These are phyloP conservation scores for Catostomus latipinnis DNA, from an alignment of 2,797 vertebrate species.

Conservation along the genomic window DNA sequence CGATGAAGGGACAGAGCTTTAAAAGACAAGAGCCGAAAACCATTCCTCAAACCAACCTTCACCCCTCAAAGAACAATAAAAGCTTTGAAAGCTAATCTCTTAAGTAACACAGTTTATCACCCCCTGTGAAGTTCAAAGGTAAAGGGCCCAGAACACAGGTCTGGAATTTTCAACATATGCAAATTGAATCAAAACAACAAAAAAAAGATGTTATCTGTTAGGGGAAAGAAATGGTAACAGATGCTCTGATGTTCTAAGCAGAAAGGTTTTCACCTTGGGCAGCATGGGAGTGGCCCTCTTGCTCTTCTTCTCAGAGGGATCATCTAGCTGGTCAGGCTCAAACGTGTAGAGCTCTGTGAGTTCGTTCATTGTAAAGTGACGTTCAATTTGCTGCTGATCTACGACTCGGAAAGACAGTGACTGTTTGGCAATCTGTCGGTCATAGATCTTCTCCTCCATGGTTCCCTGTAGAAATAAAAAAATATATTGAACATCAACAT, in stretches of 20 bases:
- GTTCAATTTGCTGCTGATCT: conserved; percentile 97
- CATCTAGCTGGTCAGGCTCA: conserved; percentile 92
- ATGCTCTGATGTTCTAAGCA: background rate
- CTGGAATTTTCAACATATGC: conserved; percentile 60
- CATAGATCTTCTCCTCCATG: conserved; percentile 99
- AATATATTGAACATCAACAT: background rate
- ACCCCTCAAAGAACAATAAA: conserved; percentile 40
- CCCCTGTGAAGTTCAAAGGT: conserved; percentile 68
- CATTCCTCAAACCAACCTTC: conserved; percentile 20
- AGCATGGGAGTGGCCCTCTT: conserved; percentile 94
- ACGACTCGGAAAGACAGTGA: conserved; percentile 95
- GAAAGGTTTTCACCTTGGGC: conserved; percentile 84
- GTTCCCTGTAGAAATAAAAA: conserved; percentile 82
- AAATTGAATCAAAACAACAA: background rate
- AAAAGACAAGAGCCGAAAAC: background rate
- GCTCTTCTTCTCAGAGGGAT: conserved; percentile 95
- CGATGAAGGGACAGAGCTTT: conserved; percentile 26
- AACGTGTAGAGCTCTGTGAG: conserved; percentile 96
- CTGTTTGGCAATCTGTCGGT: conserved; percentile 96
- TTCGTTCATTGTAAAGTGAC: conserved; percentile 98
- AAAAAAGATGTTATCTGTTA: background rate
- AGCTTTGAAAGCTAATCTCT: conserved; percentile 40
- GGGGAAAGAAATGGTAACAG: background rate
- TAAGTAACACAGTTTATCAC: conserved; percentile 55
- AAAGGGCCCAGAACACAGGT: conserved; percentile 58